phyloP scores from a whole-genome alignment of 1,140 invertebrate genomes.

The Bombus pascuorum region DNA sequence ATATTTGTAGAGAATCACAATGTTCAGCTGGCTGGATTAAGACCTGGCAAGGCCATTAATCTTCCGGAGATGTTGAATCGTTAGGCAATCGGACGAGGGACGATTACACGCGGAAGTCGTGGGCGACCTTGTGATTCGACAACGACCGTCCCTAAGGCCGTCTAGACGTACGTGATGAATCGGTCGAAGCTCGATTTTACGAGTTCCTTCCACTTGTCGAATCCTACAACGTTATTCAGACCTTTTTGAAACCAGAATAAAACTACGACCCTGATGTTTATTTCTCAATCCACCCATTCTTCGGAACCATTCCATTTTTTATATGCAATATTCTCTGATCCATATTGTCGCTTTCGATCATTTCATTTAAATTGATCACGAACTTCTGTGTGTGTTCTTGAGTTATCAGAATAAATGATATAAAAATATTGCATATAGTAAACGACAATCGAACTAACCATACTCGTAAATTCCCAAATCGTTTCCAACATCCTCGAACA shows the following conservation, averaged over 20 bases:
- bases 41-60: not conserved
- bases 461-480: too few relatives aligned
- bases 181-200: not conserved
- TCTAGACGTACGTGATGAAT: conserved; percentile 30
- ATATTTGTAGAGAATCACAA: not conserved
- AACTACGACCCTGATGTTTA: not conserved
- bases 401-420: not conserved
- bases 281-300: not conserved
- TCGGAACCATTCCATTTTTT: not conserved
- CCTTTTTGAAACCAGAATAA: not conserved
- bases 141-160: conserved; percentile 32
- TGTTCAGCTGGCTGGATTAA: not conserved
- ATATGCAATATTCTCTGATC: not conserved
- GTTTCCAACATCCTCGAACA: not conserved
- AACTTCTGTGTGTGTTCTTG: too few relatives aligned
- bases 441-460: too few relatives aligned
- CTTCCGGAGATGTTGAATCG: not conserved
- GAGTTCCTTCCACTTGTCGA: not conserved
- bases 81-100: conserved; percentile 5
- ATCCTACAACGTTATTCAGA: not conserved
- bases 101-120: conserved; percentile 5
- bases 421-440: too few relatives aligned
- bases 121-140: conserved; percentile 32
- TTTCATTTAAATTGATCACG: too few relatives aligned
- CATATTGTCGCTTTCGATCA: not conserved